A percentile compares a stretch with the other conserved stretches of the same genome.
These are phyloP conservation scores for Azemiops feae DNA, from an alignment of 2,113 vertebrate species.

Conservation along the genomic window DNA sequence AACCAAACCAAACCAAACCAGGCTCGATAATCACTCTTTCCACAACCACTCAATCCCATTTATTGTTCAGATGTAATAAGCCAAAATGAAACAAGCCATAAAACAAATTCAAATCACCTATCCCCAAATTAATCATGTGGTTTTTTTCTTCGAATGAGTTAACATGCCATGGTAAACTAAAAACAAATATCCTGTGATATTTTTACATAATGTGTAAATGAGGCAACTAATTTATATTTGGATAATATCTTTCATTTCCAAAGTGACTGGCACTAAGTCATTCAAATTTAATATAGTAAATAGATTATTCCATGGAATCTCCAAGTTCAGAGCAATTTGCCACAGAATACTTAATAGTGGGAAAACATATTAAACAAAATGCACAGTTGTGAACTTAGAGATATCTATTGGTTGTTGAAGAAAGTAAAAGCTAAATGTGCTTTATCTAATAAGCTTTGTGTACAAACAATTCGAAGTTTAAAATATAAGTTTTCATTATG, in stretches of 20 bases:
- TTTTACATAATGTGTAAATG: neutral
- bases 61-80: neutral
- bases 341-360: neutral
- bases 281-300: neutral
- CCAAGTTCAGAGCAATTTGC: neutral
- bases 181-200: neutral
- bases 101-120: neutral
- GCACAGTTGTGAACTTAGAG: neutral
- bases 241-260: neutral
- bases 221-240: neutral
- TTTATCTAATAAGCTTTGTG: neutral
- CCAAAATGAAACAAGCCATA: neutral
- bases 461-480: neutral
- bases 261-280: neutral
- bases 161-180: neutral
- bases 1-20: neutral
- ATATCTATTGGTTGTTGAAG: neutral
- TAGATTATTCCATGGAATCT: neutral
- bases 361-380: neutral
- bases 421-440: neutral
- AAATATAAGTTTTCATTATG: neutral
- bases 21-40: neutral
- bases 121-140: neutral
- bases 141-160: neutral
- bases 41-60: neutral